Evolutionary conservation across 2,797 vertebrate species (phyloP).

Genomic region (Pseudochromis fuscus): DNA sequence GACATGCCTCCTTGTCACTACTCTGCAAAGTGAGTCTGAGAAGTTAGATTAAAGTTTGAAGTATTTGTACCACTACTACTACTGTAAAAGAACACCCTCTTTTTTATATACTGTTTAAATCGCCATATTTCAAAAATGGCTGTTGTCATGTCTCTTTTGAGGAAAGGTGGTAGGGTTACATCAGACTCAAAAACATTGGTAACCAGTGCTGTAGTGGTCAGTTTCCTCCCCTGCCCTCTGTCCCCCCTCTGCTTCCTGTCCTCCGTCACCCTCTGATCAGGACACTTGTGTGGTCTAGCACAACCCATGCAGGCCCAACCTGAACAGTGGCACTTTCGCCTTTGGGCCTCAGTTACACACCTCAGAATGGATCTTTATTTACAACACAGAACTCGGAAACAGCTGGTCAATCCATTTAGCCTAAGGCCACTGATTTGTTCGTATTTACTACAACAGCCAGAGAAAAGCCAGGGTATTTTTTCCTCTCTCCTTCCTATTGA

Average conservation of each 20-base stretch:
- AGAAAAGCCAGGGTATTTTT: constrained; percentile 89
- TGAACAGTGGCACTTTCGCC: constrained; percentile 70
- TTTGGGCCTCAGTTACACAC: constrained; percentile 81
- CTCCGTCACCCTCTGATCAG: constrained; percentile 44
- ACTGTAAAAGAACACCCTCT: too few relatives aligned
- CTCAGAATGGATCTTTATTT: constrained; percentile 89
- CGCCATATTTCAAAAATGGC: not conserved
- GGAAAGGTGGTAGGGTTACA: not conserved
- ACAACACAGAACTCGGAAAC: constrained; percentile 88
- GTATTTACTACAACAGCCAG: constrained; percentile 89
- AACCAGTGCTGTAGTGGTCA: not conserved
- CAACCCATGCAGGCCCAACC: constrained; percentile 54
- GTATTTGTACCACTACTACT: too few relatives aligned
- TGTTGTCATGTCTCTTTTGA: not conserved
- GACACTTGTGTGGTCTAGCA: constrained; percentile 59
- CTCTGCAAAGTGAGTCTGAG: too few relatives aligned
- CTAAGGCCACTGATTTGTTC: constrained; percentile 93
- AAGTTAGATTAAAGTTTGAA: too few relatives aligned
- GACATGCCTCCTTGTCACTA: too few relatives aligned
- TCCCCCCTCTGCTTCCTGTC: constrained; percentile 25
- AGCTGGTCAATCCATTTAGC: constrained; percentile 93
- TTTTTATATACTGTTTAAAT: too few relatives aligned
- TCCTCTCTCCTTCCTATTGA: constrained; percentile 92
- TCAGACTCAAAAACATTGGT: not conserved
- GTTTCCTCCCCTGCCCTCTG: constrained; percentile 7